A percentile compares a stretch with the other conserved stretches of the same genome.
These are phyloP conservation scores for Drosophila incognita DNA, from an alignment of 2,888 invertebrate species.

Conservation along the genomic window DNA sequence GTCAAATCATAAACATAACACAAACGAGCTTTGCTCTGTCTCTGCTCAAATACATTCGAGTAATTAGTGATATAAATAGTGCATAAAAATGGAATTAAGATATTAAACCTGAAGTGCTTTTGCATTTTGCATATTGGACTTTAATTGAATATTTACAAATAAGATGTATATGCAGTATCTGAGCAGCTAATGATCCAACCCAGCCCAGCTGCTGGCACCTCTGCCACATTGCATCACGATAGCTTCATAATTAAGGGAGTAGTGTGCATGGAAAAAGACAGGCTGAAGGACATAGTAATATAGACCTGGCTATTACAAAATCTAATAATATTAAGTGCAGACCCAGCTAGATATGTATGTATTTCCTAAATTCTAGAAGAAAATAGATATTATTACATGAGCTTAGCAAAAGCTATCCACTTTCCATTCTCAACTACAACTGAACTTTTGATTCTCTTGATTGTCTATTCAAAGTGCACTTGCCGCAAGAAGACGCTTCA, in stretches of 20 bases:
- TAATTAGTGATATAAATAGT: neutral
- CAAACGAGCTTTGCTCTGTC: neutral
- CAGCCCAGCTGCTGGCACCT: neutral
- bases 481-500: conserved; percentile 48
- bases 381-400: neutral
- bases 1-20: neutral
- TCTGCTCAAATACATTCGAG: neutral
- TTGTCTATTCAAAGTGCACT: conserved; percentile 25
- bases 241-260: neutral
- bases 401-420: neutral
- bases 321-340: neutral
- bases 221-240: neutral
- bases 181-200: neutral
- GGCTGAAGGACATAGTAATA: neutral
- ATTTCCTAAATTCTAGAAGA: neutral
- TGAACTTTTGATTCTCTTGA: neutral
- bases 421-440: neutral
- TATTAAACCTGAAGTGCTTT: neutral
- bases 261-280: too few relatives aligned
- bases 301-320: neutral
- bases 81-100: neutral
- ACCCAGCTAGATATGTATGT: neutral
- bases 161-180: neutral
- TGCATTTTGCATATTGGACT: neutral
- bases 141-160: neutral